phyloP scores from a whole-genome alignment of 2,113 vertebrate genomes.

The Prionailurus bengalensis region DNA sequence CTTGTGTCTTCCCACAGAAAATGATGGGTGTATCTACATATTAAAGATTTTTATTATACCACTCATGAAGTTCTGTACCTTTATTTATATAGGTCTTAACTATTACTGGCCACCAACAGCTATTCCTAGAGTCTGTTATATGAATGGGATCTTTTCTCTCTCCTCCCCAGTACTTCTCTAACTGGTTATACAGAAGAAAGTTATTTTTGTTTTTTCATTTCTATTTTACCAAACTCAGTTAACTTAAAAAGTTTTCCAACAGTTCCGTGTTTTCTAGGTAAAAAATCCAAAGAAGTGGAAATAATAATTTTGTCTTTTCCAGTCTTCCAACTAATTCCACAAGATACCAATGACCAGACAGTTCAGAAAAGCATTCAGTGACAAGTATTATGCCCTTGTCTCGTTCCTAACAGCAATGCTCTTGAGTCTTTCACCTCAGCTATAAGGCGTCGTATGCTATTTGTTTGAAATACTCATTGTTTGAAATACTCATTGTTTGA shows the following conservation, averaged over 20 bases:
- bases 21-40: neutral
- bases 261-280: neutral
- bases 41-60: neutral
- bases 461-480: neutral
- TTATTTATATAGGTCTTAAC: neutral
- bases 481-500: neutral
- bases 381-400: neutral
- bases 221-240: neutral
- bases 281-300: conserved; percentile 10
- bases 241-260: neutral
- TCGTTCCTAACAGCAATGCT: neutral
- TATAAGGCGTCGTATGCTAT: neutral
- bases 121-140: neutral
- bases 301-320: neutral
- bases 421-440: neutral
- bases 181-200: neutral
- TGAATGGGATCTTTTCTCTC: neutral
- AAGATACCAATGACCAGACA: neutral
- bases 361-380: neutral
- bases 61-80: neutral
- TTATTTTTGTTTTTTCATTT: conserved; percentile 41
- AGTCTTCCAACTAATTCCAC: neutral
- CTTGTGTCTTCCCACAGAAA: conserved; percentile 2
- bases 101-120: neutral
- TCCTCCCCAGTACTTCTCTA: neutral